Conservation (phyloP, 2,797 vertebrate genomes). For the Hypotaenidia philippensis region DNA sequence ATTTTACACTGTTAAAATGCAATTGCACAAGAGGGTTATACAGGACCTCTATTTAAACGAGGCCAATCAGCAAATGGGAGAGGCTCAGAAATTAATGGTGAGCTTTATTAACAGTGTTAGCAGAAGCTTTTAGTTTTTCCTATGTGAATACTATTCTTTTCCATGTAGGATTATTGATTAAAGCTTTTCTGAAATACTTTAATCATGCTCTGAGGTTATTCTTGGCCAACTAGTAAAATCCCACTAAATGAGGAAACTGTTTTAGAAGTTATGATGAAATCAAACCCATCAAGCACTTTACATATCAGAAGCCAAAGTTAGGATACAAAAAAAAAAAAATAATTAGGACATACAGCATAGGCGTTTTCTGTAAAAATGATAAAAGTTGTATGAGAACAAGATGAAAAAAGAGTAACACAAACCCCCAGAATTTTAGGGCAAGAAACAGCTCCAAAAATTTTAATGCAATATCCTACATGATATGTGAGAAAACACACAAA, state of each 20-base stretch:
- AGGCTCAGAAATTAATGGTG: neutral
- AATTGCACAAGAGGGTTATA: neutral
- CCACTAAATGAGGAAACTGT: neutral
- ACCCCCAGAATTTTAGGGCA: neutral
- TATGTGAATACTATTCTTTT: neutral
- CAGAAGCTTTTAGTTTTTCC: constrained; percentile 16
- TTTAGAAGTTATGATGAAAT: neutral
- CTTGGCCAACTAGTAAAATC: neutral
- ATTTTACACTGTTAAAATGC: neutral
- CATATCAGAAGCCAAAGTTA: neutral
- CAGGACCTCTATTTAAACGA: neutral
- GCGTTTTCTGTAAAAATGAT: neutral
- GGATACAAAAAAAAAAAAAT: neutral
- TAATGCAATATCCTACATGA: neutral
- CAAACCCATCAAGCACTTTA: neutral
- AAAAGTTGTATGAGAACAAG: neutral
- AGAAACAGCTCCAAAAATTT: neutral
- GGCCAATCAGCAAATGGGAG: neutral
- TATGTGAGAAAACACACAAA: neutral
- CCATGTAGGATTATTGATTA: neutral
- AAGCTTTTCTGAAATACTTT: neutral
- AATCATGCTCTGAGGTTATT: neutral
- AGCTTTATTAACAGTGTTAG: neutral
- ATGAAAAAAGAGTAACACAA: neutral
- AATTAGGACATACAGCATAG: neutral